phyloP scores from a whole-genome alignment of 2,888 invertebrate genomes.

The Troides oblongomaculatus region DNA sequence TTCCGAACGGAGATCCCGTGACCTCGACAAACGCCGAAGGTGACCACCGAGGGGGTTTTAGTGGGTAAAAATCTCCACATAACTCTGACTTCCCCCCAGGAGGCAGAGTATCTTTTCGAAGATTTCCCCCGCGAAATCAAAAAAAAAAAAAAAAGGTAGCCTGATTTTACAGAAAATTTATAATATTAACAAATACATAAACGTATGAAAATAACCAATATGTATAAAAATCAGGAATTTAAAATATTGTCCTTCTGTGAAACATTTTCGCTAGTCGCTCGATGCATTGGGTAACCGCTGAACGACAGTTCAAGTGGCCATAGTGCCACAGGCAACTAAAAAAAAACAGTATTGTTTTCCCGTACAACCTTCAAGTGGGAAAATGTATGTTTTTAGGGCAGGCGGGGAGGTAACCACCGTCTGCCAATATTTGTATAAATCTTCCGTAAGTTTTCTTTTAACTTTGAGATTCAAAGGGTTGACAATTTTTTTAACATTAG shows the following conservation, averaged over 20 bases:
- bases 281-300: constrained; percentile 31
- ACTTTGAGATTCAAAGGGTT: no score
- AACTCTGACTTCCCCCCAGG: no score
- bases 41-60: no score
- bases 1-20: no score
- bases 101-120: no score
- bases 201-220: constrained; percentile 18
- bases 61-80: no score
- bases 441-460: no score
- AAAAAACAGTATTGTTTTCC: constrained; percentile 37
- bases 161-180: no score
- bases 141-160: no score
- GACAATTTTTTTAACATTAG: no score
- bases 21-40: no score
- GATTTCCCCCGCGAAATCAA: no score
- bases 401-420: background rate
- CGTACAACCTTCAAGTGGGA: constrained; percentile 26
- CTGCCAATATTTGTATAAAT: constrained; percentile 3
- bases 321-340: constrained; percentile 32
- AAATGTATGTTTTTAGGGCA: constrained; percentile 11
- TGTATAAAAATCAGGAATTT: constrained; percentile 13
- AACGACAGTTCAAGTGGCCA: constrained; percentile 36
- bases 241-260: constrained; percentile 23
- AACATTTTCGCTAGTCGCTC: constrained; percentile 19
- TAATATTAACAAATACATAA: background rate